Conservation (phyloP, 2,888 invertebrate genomes). For the Odontocolon sp. region DNA sequence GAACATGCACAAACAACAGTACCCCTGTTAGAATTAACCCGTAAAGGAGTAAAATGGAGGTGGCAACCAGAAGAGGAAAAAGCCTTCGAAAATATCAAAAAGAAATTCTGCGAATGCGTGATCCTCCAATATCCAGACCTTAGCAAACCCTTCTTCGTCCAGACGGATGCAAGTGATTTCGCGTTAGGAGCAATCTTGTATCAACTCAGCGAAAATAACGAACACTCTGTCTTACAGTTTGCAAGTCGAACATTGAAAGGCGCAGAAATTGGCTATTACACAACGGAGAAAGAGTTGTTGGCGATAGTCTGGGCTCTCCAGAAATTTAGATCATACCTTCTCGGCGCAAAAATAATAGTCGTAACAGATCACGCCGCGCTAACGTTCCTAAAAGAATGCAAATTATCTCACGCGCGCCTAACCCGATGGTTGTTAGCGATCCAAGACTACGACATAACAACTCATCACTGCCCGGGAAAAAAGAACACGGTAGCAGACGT, state of each 20-base stretch:
- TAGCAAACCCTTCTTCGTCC: background rate
- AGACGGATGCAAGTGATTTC: conserved; percentile 52
- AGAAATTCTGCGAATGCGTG: conserved; percentile 31
- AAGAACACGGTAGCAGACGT: background rate
- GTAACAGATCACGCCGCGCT: conserved; percentile 56
- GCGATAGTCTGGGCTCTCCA: conserved; percentile 53
- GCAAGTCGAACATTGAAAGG: conserved; percentile 52
- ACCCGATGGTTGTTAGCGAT: conserved; percentile 43
- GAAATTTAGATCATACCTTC: too few species aligned
- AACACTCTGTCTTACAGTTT: conserved; percentile 33
- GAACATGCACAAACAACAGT: conserved; percentile 43
- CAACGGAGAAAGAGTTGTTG: conserved; percentile 54
- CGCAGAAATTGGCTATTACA: conserved; percentile 40
- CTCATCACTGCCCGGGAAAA: background rate
- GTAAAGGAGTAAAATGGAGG: conserved; percentile 29
- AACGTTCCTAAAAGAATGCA: conserved; percentile 50
- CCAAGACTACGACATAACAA: background rate
- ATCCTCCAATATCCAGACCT: conserved; percentile 13
- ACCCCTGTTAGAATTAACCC: conserved; percentile 48
- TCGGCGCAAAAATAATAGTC: conserved; percentile 39
- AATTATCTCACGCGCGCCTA: conserved; percentile 50
- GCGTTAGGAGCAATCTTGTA: conserved; percentile 56
- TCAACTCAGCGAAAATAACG: conserved; percentile 39
- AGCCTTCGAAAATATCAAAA: conserved; percentile 39
- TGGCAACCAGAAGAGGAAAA: too few species aligned